These are phyloP conservation scores for Gallinago undulata DNA, from an alignment of 2,113 vertebrate species.

Conservation along the genomic window DNA sequence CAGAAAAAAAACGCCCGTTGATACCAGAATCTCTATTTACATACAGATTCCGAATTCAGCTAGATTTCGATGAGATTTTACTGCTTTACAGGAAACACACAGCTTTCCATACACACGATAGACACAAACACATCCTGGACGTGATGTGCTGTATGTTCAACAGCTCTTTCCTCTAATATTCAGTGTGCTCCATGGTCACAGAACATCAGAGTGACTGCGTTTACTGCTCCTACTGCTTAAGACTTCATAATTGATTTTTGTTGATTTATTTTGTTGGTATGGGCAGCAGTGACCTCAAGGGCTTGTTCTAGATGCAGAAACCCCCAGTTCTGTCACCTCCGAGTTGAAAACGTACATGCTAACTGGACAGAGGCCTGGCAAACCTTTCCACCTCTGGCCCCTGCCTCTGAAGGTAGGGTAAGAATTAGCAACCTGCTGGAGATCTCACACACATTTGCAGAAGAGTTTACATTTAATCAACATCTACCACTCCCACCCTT, in stretches of 20 bases:
- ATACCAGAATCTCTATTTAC: neutral
- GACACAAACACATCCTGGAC: neutral
- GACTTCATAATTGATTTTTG: accelerated
- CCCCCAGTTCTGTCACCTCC: neutral
- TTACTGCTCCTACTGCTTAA: neutral
- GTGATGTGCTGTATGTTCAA: neutral
- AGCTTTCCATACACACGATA: neutral
- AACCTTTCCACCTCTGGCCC: neutral
- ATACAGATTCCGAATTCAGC: neutral
- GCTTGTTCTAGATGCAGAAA: neutral
- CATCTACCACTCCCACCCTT: neutral
- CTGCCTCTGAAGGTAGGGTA: neutral
- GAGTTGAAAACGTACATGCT: neutral
- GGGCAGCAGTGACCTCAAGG: neutral
- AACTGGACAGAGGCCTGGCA: neutral
- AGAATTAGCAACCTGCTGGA: neutral
- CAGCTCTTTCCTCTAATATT: neutral
- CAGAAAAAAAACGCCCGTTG: neutral
- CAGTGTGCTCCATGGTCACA: accelerated
- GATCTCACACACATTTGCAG: neutral
- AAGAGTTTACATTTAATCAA: neutral
- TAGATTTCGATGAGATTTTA: neutral
- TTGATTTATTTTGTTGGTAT: neutral
- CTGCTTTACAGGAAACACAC: neutral
- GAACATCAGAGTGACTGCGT: neutral